These are phyloP conservation scores for Apis laboriosa DNA, from an alignment of 1,140 invertebrate species.

Conservation along the genomic window DNA sequence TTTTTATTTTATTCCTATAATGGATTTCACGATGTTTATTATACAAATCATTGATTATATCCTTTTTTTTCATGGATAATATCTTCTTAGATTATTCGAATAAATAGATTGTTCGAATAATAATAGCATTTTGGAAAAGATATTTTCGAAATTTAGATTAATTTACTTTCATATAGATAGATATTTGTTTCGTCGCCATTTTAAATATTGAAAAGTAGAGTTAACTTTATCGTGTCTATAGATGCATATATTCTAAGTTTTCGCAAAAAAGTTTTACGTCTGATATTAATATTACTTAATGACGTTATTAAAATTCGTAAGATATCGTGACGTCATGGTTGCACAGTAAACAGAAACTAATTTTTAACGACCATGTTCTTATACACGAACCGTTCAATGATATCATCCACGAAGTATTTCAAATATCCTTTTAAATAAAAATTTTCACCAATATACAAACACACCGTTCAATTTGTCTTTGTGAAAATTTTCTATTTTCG, in stretches of 20 bases:
- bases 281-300: not conserved
- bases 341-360: not conserved
- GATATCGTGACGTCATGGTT: not conserved
- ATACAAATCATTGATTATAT: too few species aligned
- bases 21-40: not conserved
- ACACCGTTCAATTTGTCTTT: too few species aligned
- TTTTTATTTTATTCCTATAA: too few species aligned
- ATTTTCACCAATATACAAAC: not conserved
- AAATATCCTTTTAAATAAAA: not conserved
- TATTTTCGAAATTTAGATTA: not conserved
- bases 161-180: not conserved
- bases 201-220: not conserved
- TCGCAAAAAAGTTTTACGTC: too few species aligned
- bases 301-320: conserved; percentile 29
- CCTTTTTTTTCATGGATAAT: too few species aligned
- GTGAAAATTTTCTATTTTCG: too few species aligned
- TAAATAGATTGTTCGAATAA: too few species aligned
- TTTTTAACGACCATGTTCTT: not conserved
- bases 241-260: too few species aligned
- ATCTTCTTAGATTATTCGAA: too few species aligned
- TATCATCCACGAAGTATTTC: not conserved
- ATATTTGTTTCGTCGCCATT: not conserved
- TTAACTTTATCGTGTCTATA: too few species aligned
- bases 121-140: too few species aligned
- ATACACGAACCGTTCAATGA: not conserved